These are phyloP conservation scores for Lochmaea crataegi DNA, from an alignment of 2,888 invertebrate species.

Conservation along the genomic window DNA sequence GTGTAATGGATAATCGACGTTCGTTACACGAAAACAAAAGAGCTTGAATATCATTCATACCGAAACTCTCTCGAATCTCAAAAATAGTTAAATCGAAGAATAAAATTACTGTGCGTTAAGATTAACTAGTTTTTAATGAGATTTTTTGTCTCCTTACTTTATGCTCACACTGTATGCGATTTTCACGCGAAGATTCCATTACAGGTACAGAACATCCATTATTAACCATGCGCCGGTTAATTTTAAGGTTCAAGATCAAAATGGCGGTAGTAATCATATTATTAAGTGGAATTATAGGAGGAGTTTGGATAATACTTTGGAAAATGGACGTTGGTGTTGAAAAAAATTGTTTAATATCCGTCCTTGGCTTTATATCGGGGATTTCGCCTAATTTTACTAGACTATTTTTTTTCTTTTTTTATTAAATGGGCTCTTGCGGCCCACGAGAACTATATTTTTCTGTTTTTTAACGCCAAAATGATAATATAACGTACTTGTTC, in stretches of 20 bases:
- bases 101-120: neutral
- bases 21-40: neutral
- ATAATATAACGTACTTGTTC: too few relatives aligned
- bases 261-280: slow-evolving; percentile 40
- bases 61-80: neutral
- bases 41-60: slow-evolving; percentile 1
- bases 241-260: slow-evolving; percentile 41
- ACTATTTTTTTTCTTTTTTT: too few relatives aligned
- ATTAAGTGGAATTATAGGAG: slow-evolving; percentile 49
- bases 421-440: too few relatives aligned
- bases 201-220: too few relatives aligned
- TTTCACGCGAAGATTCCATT: neutral
- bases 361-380: too few relatives aligned
- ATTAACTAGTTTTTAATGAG: too few relatives aligned
- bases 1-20: slow-evolving; percentile 4
- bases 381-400: too few relatives aligned
- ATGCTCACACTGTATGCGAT: too few relatives aligned
- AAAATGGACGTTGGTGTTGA: slow-evolving; percentile 59
- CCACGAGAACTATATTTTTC: too few relatives aligned
- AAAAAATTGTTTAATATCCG: neutral
- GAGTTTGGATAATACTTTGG: slow-evolving; percentile 52
- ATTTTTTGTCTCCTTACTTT: too few relatives aligned
- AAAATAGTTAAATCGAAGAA: neutral
- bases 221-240: slow-evolving; percentile 52
- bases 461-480: too few relatives aligned